Base-by-base conservation (phyloP, 23 tunicate species). In the Styela clava region DNA sequence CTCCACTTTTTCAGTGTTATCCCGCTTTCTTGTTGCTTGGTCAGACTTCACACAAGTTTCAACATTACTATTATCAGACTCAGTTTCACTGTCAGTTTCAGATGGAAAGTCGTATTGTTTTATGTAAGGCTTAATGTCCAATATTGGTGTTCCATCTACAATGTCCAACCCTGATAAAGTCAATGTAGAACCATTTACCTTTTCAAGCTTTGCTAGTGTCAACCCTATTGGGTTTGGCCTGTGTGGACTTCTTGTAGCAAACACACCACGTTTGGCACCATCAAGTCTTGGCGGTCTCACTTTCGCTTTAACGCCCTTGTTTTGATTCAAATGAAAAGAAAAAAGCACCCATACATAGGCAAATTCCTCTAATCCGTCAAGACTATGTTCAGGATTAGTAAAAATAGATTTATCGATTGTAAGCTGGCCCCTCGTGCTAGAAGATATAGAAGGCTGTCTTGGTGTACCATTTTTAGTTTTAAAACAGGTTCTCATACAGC, bases 111-210 rank as follows among this genome's bases (percentile, higher is more conserved):
- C 99, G 78, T 91, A 96, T 9, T 52, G 33, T 2, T 93, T 79
- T 69, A 96, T 96, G 37, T 84, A 96, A 22, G 99, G 99, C 68
- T 96, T 96, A n/a, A 96, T 85, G 68, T 96, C 99, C 29, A 96
- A 25, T 28, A 96, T 76, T 74, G 99, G 99, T 12, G 99, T 96
- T 9, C 84, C 99, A 84, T 91, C 80, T 1, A 96, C 97, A 7
- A 96, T 78, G 78, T 96, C 99, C 37, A 92, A 34, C 24, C 92
- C 97, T 18, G 94, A 87, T 7, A 96, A 36, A 25, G 78, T 62
- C 12, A 92, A 35, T 20, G 89, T 69, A 52, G 87, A 90, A 26
- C 74, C 52, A 2, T 96, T 89, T 7, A 96, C 78, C 9, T 35
- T 34, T 18, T 91, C 97, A 19, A 96, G 33, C 78, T 87, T 87